Evolutionary conservation across 2,113 vertebrate species (phyloP).

Genomic region (Globicephala melas): DNA sequence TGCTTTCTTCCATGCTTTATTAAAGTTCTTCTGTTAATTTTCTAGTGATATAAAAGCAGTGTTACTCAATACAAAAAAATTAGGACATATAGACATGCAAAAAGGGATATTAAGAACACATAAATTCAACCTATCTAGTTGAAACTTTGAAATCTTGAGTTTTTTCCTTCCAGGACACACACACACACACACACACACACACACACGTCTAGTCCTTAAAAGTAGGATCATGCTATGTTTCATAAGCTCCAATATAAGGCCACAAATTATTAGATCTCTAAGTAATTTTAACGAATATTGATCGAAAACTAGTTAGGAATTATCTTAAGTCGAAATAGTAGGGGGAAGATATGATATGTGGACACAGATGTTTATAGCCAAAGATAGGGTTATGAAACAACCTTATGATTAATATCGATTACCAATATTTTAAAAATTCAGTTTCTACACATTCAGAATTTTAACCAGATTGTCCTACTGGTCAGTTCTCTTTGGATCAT

Average conservation of each 20-base stretch:
- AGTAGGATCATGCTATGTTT: neutral
- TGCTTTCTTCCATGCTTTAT: neutral
- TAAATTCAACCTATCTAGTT: neutral
- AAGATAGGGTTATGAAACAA: neutral
- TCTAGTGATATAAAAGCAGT: neutral
- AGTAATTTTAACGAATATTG: neutral
- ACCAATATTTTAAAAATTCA: neutral
- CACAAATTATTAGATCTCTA: neutral
- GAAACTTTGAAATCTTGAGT: slow-evolving; percentile 8
- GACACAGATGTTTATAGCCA: neutral
- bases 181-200: fast-evolving
- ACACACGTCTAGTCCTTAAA: neutral
- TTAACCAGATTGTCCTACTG: neutral
- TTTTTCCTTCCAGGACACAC: neutral
- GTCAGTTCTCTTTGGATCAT: neutral
- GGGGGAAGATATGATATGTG: neutral
- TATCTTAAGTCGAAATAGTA: neutral
- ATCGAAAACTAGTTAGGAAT: neutral
- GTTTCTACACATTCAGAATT: neutral
- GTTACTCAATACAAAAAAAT: neutral
- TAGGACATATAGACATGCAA: neutral
- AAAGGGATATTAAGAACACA: neutral
- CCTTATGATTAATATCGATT: neutral
- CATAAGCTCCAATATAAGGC: neutral
- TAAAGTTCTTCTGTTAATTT: neutral